Evolutionary conservation across 2,888 invertebrate genomes (phyloP).

Genomic region (Vanessa cardui): DNA sequence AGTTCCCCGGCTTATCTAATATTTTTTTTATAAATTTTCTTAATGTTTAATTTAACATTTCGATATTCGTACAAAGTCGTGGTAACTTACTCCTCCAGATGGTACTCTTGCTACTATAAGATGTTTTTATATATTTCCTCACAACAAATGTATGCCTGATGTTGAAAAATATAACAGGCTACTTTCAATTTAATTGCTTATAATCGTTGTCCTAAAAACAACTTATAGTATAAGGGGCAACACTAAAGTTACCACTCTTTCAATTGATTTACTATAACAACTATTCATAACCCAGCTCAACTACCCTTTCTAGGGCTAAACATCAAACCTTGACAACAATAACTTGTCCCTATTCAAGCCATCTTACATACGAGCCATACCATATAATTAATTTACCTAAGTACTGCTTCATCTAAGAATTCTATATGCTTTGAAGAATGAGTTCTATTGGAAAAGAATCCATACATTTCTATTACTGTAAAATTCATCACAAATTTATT

Average conservation of each 20-base stretch:
- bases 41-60: constrained; percentile 54
- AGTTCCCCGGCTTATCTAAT: constrained; percentile 54
- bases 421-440: constrained; percentile 27
- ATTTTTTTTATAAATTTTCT: constrained; percentile 46
- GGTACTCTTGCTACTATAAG: constrained; percentile 25
- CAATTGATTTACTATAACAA: constrained; percentile 35
- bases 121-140: neutral
- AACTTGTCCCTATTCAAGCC: constrained; percentile 39
- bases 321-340: constrained; percentile 38
- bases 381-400: constrained; percentile 60
- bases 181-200: neutral
- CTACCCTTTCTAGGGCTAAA: constrained; percentile 25
- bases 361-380: constrained; percentile 40
- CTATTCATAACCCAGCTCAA: constrained; percentile 33
- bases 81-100: constrained; percentile 46
- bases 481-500: constrained; percentile 23
- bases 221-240: constrained; percentile 33
- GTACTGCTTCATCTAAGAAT: constrained; percentile 51
- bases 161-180: constrained; percentile 11
- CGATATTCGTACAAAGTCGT: constrained; percentile 53
- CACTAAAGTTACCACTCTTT: constrained; percentile 37
- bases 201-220: constrained; percentile 13
- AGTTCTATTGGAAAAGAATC: constrained; percentile 22
- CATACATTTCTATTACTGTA: constrained; percentile 12
- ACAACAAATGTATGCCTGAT: constrained; percentile 1